Base-by-base conservation (phyloP, 2,888 invertebrate genomes). In the Habrosyne pyritoides region DNA sequence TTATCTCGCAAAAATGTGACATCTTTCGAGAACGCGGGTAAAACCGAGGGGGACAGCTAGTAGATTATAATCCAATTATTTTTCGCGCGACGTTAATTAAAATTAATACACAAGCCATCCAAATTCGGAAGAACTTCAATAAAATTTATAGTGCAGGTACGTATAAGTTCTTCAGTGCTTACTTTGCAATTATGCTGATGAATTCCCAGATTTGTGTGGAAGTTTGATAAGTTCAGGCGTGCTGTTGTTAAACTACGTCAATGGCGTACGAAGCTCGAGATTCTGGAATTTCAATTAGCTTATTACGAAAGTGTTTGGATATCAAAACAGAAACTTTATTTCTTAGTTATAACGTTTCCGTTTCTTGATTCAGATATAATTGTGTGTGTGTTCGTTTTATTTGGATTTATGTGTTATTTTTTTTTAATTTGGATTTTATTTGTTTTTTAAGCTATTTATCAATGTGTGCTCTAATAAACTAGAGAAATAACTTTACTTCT, bases 101-200 rank as follows among this genome's bases (percentile, higher is more conserved):
- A 2, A 33, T 33, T 33, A 12, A 33, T 33, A n/a, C 33, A 42
- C 8, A 42, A 14, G n/a, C 4, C 18, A 18, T 42, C 18, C 18
- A 18, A 42, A 42, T 42, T 42, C 7, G 36, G 18, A 42, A 42
- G n/a, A 42, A 42, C 14, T 42, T 42, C 6, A 8, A 18, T 42
- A 42, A 42, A 42, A 18, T n/a, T n/a, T n/a, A 33, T 28, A 53
- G 33, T 47, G 52, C 63, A 64, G 64, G 61, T 69, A 67, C 52
- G 55, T 46, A 42, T 47, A 53, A 55, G 52, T 22, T 51, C 8
- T 59, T 57, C 60, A 59, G 56, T 63, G 60, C 18, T 42, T 42
- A 42, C 42, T 42, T 61, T 53, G 56, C 63, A 70, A 70, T 70
- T 67, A 70, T 57, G 67, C 59, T 63, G 60, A 67, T 61, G 60